Base-by-base conservation (phyloP, 2,797 vertebrate genomes). In the Sebastiscus albofasciatus region DNA sequence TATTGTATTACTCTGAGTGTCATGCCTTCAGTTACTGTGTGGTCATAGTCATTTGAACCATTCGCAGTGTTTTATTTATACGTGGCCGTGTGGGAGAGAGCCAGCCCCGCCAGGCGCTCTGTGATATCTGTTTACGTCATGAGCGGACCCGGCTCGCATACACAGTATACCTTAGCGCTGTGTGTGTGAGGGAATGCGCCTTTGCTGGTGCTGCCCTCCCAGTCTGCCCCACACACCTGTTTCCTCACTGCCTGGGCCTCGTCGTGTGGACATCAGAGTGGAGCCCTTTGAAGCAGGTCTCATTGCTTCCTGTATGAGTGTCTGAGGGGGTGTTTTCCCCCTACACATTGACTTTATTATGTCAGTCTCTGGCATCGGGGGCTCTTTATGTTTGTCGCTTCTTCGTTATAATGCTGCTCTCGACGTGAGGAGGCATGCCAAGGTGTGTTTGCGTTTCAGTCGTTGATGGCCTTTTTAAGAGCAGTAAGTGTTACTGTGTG, bases 271-370 rank as follows among this genome's bases (percentile, higher is more conserved):
- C 91, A 91, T 94, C 90, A 90, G 80, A 91, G 75, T 80, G 74
- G 89, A 92, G 75, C 74, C 78, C 92, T 96, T 96, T 95, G 94
- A 96, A 95, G 94, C 92, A 90, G 84, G 82, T 90, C 93, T 94
- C 94, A 96, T 96, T 96, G 93, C 94, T 96, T 96, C 95, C 96
- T 96, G 94, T 92, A 95, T 95, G 93, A 92, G 92, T 91, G 91
- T 89, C 90, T 86, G 89, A 89, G 86, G 87, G 85, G 91, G 89
- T 68, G 82, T 83, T 74, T 67, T 68, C 66, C 72, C 72, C 76
- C 84, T 72, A 59, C 82, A 59, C 84, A 64, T 68, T 72, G 46
- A 88, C 84, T 90, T 89, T 81, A 89, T 93, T 89, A 89, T 89
- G 87, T 86, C 89, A 79, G 65, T 91, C 81, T 87, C 82, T 84